Base-by-base conservation (phyloP, 1,140 invertebrate genomes). In the Drosophila hydei region DNA sequence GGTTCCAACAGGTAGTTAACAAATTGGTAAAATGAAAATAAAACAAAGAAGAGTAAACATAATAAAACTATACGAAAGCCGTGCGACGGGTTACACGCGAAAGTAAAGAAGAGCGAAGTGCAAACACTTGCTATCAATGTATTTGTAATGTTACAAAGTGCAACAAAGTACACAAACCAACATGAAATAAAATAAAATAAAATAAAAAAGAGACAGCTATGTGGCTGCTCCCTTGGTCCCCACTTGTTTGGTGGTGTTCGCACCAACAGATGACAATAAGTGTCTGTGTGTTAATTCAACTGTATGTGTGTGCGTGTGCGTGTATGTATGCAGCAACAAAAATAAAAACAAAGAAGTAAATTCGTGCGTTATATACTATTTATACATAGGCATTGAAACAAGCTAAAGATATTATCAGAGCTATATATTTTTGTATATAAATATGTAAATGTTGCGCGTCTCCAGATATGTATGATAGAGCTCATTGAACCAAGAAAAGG, bases 301-400 rank as follows among this genome's bases (percentile, higher is more conserved):
- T n/a, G 30, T 52, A 38, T 43, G 4, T 54, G 19, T 48, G 42
- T 25, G 25, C 38, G 27, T 7, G 12, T 50, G 9, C 45, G n/a
- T 23, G n/a, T 4, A 18, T 60, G 27, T 60, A 19, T 43, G 14
- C 25, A 52, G 45, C 36, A 71, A 50, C 33, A 42, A 65, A 52
- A 65, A 71, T 56, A 65, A 65, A 71, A 71, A 55, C 43, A 71
- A 56, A 33, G 25, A 50, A 58, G 43, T 70, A 52, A 59, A 59
- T 45, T 23, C 48, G 8, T 18, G 25, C 19, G 36, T 12, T 14
- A 23, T 2, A 12, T 19, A 48, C 11, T 50, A 55, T 16, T 7
- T 19, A 55, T 42, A 16, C 40, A n/a, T 33, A 21, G 42, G n/a
- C 12, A 25, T 12, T 14, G 5, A 38, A 54, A 54, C 19, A 55